phyloP scores from a whole-genome alignment of 2,888 invertebrate genomes.

The Plutella xylostella region DNA sequence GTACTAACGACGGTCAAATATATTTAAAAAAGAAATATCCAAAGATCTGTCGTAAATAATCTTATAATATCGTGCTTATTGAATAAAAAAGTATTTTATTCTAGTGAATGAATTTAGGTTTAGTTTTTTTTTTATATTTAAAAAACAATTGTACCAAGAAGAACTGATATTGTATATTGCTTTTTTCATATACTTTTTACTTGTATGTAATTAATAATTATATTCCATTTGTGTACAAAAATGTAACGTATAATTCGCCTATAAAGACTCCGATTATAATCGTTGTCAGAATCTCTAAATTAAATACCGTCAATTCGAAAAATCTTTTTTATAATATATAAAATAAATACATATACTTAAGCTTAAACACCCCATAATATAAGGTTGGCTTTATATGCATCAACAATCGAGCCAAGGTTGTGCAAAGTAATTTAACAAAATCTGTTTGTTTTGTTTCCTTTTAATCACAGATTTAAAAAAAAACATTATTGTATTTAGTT shows the following conservation, averaged over 20 bases:
- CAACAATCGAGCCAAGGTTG: too few species aligned
- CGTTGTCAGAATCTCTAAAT: not conserved
- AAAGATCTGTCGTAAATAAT: constrained; percentile 2
- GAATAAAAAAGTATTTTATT: constrained; percentile 10
- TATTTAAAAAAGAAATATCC: not conserved
- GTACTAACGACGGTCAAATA: not conserved
- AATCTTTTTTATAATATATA: not conserved
- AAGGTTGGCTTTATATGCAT: too few species aligned
- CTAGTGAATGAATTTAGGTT: constrained; percentile 11
- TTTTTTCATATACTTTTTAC: too few species aligned
- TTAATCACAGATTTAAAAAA: too few species aligned
- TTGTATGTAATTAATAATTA: not conserved
- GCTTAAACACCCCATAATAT: too few species aligned
- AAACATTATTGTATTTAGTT: too few species aligned
- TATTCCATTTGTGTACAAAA: not conserved
- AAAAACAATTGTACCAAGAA: constrained; percentile 22
- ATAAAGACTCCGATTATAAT: not conserved
- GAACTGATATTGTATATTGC: constrained; percentile 28
- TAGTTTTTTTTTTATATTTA: constrained; percentile 8
- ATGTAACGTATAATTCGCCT: not conserved
- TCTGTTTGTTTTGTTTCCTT: too few species aligned
- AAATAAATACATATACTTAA: not conserved
- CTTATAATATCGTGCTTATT: constrained; percentile 7
- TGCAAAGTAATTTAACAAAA: too few species aligned
- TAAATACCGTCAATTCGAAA: not conserved